phyloP scores from a whole-genome alignment of 2,797 vertebrate genomes.

The Clarias platycephalus region DNA sequence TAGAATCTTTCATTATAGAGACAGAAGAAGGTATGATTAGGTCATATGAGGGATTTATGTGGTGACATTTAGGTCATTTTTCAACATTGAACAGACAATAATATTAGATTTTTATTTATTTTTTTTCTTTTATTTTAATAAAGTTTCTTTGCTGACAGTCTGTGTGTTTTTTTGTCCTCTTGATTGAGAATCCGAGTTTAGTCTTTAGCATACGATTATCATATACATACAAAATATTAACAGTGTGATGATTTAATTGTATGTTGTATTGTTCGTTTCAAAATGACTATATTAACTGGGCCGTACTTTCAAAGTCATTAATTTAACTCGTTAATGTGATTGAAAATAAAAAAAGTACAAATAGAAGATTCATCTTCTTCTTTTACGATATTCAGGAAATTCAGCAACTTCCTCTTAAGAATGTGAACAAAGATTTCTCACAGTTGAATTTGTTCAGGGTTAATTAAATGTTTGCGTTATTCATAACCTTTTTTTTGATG shows the following conservation, averaged over 20 bases:
- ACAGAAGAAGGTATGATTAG: constrained; percentile 65
- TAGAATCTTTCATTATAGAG: constrained; percentile 75
- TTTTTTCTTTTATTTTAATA: not conserved
- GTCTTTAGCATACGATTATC: not conserved
- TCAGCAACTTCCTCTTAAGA: not conserved
- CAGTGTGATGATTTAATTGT: not conserved
- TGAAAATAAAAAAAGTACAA: not conserved
- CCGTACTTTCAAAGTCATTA: not conserved
- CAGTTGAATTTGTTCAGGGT: not conserved
- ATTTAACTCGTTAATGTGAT: not conserved
- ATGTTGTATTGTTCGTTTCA: not conserved
- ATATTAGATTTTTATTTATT: not conserved
- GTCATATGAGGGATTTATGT: not conserved
- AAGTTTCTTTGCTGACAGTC: not conserved
- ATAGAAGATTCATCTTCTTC: not conserved
- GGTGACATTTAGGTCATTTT: not conserved
- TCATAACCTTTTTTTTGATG: not conserved
- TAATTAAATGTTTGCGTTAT: not conserved
- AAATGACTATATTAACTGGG: not conserved
- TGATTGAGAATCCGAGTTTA: not conserved
- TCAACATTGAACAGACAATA: not conserved
- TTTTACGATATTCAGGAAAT: no score
- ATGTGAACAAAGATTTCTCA: not conserved
- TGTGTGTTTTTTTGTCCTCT: not conserved
- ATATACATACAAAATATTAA: not conserved